A percentile compares a stretch with the other conserved stretches of the same genome.
Conservation (phyloP, 2,797 vertebrate species). For the Trematomus bernacchii region DNA sequence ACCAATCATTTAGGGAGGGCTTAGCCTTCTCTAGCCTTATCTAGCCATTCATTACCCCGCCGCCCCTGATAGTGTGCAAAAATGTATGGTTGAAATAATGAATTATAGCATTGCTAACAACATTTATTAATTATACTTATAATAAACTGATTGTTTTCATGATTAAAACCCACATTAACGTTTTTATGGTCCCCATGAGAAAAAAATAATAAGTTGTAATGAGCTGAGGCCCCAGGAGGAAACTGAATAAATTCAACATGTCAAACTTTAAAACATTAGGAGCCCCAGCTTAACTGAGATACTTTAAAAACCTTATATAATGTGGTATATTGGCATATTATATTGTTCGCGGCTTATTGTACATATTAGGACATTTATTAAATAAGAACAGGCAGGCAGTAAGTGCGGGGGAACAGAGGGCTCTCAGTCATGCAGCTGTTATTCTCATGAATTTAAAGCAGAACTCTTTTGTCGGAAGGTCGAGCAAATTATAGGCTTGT, state of each 20-base stretch:
- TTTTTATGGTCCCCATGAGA: conserved; percentile 14
- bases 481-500: conserved; percentile 7
- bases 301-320: conserved; percentile 20
- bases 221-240: neutral
- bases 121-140: no score
- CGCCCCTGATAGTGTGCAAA: no score
- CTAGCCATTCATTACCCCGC: no score
- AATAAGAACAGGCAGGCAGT: neutral
- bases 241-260: conserved; percentile 3
- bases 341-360: neutral
- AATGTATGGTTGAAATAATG: no score
- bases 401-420: neutral
- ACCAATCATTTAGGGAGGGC: no score
- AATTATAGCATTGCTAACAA: no score
- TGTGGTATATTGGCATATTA: conserved; percentile 12
- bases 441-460: conserved; percentile 43
- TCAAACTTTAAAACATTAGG: conserved; percentile 7
- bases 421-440: conserved; percentile 15
- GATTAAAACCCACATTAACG: conserved; percentile 13
- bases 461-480: neutral
- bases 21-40: no score
- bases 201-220: conserved; percentile 24
- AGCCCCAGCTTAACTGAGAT: neutral
- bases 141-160: neutral
- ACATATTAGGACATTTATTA: conserved; percentile 22